Base-by-base conservation (phyloP, 2,797 vertebrate genomes). In the Sphenopsis melanotis region DNA sequence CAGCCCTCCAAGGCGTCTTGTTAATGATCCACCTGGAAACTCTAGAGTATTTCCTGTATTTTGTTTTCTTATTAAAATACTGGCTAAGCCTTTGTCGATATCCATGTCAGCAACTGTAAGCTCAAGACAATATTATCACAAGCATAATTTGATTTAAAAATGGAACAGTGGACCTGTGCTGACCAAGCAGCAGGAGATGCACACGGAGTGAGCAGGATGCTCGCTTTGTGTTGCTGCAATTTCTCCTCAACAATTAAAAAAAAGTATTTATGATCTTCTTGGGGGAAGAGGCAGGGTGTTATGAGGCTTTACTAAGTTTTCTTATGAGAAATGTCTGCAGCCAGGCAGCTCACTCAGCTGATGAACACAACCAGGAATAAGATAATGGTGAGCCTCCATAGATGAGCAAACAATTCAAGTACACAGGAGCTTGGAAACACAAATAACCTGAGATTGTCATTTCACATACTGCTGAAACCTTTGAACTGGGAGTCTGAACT, bases 11-110 rank as follows among this genome's bases (percentile, higher is more conserved):
- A 98, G 97, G 97, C 85, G 97, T 97, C 98, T 98, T 98, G 98
- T 98, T 99, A 99, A 99, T 98, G 98, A 99, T 98, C 97, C 96
- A 96, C 98, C 98, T 97, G 96, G 98, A 98, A 98, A 98, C 98
- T 98, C 98, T 87, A 95, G 98, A 96, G 97, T 97, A 96, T 98
- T 98, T 96, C 97, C 98, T 96, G 98, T 97, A 97, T 99, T 99
- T 99, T 99, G 98, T 99, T 98, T 99, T 98, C 98, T 99, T 98
- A 99, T 99, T 99, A 99, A 98, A 99, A 99, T 98, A 98, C 98
- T 93, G 98, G 96, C 96, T 98, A 98, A 98, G 98, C 98, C 99
- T 99, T 98, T 99, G 99, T 99, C 99, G 98, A 98, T 98, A 98
- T 97, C 98, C 97, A 98, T 98, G 98, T 98, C 98, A 98, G 98